Conservation (phyloP, 2,113 vertebrate genomes). For the Isurus oxyrinchus region DNA sequence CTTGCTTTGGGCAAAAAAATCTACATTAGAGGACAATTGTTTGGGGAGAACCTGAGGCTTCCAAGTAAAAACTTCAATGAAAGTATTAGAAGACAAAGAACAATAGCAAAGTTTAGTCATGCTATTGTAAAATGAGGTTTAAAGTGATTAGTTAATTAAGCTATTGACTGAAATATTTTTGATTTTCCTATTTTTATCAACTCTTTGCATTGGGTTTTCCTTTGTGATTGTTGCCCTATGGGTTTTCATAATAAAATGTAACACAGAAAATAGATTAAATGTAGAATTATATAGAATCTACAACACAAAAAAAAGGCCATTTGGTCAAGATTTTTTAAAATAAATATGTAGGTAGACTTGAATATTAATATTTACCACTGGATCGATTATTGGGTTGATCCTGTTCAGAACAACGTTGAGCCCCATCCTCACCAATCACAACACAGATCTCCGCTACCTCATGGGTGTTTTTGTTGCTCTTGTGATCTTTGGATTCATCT, state of each 20-base stretch:
- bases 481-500: conserved; percentile 35
- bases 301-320: neutral
- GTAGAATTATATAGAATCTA: neutral
- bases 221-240: neutral
- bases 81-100: neutral
- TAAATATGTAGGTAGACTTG: conserved; percentile 12
- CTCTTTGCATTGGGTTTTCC: neutral
- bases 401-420: conserved; percentile 10
- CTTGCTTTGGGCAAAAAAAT: neutral
- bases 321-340: neutral
- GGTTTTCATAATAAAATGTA: neutral
- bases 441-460: conserved; percentile 36
- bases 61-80: neutral
- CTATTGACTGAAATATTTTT: neutral
- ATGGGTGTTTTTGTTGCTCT: conserved; percentile 26
- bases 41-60: neutral
- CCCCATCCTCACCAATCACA: conserved; percentile 37
- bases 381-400: conserved; percentile 21
- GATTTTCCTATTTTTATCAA: neutral
- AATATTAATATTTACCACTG: conserved; percentile 32
- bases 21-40: no score
- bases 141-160: neutral
- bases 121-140: neutral
- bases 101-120: neutral
- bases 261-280: neutral